Percentiles rank a stretch among this genome's conserved stretches.
Conservation (phyloP, 2,888 invertebrate species). For the Tiliacea aurago region DNA sequence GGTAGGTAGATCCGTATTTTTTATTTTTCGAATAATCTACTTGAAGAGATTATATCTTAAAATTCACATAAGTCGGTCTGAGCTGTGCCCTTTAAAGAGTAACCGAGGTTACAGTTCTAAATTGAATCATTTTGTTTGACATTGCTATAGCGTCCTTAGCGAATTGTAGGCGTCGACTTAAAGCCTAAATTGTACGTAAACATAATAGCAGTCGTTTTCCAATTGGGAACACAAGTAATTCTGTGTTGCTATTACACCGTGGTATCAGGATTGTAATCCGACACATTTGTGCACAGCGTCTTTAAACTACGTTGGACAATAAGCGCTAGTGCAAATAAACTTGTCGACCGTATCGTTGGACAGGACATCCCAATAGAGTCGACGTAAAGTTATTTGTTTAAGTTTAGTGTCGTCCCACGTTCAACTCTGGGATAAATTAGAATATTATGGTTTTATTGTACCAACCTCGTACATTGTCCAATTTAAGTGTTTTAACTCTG, state of each 20-base stretch:
- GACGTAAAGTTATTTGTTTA: conserved; percentile 89
- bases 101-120: conserved; percentile 33
- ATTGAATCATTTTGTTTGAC: conserved; percentile 75
- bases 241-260: conserved; percentile 54
- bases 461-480: conserved; percentile 78
- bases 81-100: conserved; percentile 1
- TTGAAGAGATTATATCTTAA: neutral
- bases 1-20: neutral
- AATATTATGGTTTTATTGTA: conserved; percentile 86
- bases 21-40: neutral
- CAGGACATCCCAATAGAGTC: conserved; percentile 89
- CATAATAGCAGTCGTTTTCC: conserved; percentile 65
- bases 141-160: conserved; percentile 72
- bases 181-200: conserved; percentile 72
- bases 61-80: neutral
- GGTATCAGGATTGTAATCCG: conserved; percentile 59
- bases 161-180: conserved; percentile 72
- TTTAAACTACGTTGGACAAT: conserved; percentile 62
- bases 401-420: conserved; percentile 88
- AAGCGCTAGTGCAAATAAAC: conserved; percentile 67
- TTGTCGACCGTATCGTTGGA: conserved; percentile 69
- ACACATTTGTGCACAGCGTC: conserved; percentile 56
- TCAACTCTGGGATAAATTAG: conserved; percentile 74
- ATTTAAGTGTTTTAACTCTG: conserved; percentile 68
- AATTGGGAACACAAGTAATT: conserved; percentile 64